phyloP scores from a whole-genome alignment of 2,113 vertebrate species.

The Columba livia region DNA sequence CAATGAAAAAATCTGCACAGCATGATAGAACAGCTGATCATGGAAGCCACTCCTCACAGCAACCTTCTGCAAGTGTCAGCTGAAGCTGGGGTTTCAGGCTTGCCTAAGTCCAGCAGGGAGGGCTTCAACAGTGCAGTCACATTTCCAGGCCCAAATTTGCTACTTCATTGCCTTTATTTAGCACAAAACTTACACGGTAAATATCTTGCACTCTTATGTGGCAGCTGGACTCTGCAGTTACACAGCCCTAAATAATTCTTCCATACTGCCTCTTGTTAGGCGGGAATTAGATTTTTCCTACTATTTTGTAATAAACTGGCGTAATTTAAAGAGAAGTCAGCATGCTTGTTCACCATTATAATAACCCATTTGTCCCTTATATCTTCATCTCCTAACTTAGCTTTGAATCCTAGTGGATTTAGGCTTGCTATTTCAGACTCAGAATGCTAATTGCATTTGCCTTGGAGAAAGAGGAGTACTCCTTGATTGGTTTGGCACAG shows the following conservation, averaged over 20 bases:
- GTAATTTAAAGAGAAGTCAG: not conserved
- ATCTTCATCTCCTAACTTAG: not conserved
- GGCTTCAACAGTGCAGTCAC: not conserved
- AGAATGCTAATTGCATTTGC: not conserved
- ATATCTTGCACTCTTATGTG: not conserved
- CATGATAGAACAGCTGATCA: not conserved
- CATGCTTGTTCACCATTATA: not conserved
- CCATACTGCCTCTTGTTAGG: not conserved
- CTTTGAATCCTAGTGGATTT: not conserved
- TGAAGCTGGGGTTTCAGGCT: not conserved
- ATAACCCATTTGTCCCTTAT: not conserved
- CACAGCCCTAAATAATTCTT: not conserved
- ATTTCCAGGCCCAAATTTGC: not conserved
- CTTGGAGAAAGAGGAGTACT: not conserved
- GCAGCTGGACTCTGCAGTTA: not conserved
- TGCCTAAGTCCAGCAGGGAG: not conserved
- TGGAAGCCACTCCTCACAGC: not conserved
- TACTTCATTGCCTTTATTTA: not conserved
- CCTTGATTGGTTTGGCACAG: not conserved
- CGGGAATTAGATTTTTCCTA: not conserved
- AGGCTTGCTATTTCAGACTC: not conserved
- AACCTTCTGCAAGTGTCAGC: not conserved
- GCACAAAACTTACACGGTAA: not conserved
- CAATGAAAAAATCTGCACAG: not conserved
- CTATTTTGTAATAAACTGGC: not conserved